Evolutionary conservation across 2,113 vertebrate species (phyloP), one percentile per base, ranked within the genome.

Genomic region (Prionailurus viverrinus): DNA sequence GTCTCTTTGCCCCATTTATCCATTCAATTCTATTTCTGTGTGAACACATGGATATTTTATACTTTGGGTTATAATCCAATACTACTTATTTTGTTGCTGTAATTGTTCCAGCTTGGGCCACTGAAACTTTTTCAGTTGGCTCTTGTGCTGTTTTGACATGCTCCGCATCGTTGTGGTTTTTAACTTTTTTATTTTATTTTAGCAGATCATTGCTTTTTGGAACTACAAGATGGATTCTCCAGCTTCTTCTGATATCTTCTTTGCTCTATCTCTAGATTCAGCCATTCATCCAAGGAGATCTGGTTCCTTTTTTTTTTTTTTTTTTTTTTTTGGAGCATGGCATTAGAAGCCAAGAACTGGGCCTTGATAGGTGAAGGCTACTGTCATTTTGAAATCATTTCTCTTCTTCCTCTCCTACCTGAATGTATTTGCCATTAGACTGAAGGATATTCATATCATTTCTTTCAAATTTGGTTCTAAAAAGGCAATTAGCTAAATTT

Each of bases 401-500:
- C 5, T n/a, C 9, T 16, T 68, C 7, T 12, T n/a, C 23, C 7
- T 23, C 4, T 65, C 61, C 48, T 66, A 25, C 21, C 16, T 51
- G 16, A 81, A 76, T 85, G 5, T 39, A 33, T 51, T 85, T 89
- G 68, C 48, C 48, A 90, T 29, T 41, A 88, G 84, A 76, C 29
- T n/a, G 7, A 92, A 82, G 39, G 4, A 27, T 31, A 66, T 83
- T 69, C 23, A 29, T 58, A 31, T 18, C 11, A 19, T 74, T 85
- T 86, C 94, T 61, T 96, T 96, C 68, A 90, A 86, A 89, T 51
- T 76, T 90, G 1, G 27, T 58, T 94, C 61, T 81, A 31, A 68
- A 63, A 71, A 90, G 63, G 9, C 96, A 92, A 95, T 33, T 68
- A 27, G 36, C 76, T 95, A 89, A 55, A 76, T 33, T 95, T 92